Evolutionary conservation across 2,888 invertebrate species (phyloP).

Genomic region (Orthonevra nobilis): DNA sequence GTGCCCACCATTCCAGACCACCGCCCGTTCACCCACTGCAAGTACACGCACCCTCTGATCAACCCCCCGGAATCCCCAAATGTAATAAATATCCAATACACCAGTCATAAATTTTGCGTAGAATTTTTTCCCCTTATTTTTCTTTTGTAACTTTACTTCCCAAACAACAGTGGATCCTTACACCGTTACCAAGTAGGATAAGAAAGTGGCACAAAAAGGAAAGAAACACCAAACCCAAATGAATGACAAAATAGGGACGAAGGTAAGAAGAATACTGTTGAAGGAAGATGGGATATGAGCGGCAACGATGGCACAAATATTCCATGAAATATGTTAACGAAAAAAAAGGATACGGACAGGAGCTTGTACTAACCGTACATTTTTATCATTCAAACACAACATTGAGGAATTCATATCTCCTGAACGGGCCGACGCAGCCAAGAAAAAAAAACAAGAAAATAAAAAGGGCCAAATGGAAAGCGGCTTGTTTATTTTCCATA

Average conservation of each 20-base stretch:
- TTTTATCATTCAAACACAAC: conserved; percentile 28
- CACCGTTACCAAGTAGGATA: conserved; percentile 20
- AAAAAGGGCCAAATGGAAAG: conserved; percentile 14
- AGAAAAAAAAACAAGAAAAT: background rate
- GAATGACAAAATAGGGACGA: background rate
- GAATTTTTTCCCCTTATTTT: conserved; percentile 8
- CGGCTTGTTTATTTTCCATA: background rate
- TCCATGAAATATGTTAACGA: conserved; percentile 54
- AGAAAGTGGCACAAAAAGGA: background rate
- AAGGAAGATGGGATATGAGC: conserved; percentile 1
- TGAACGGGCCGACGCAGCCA: background rate
- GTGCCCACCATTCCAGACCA: background rate
- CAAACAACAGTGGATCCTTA: conserved; percentile 32
- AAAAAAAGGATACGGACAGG: conserved; percentile 48
- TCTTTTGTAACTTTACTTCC: too few relatives aligned
- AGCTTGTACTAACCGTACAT: conserved; percentile 26
- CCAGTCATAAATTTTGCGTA: conserved; percentile 52
- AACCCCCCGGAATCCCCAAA: conserved; percentile 35
- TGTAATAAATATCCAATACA: conserved; percentile 58
- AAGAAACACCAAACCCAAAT: background rate
- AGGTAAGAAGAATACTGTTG: background rate
- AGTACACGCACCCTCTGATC: conserved; percentile 5
- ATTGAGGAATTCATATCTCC: conserved; percentile 43
- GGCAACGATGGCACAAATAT: conserved; percentile 32
- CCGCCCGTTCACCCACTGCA: background rate